phyloP scores from a whole-genome alignment of 2,113 vertebrate genomes.

The Symphodus melops region DNA sequence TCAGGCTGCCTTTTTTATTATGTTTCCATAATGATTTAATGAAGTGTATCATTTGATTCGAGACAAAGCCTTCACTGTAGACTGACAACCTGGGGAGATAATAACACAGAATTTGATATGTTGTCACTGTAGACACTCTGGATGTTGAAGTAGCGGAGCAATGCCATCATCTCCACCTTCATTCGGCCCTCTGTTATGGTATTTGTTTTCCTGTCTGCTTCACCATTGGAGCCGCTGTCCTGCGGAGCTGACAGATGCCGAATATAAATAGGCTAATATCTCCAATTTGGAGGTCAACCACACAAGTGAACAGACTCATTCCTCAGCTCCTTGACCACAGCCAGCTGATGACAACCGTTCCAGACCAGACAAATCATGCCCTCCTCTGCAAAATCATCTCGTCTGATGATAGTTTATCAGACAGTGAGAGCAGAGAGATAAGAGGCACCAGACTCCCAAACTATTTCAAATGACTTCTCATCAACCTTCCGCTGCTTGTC shows the following conservation, averaged over 20 bases:
- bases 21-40: background rate
- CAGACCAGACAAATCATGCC: constrained; percentile 59
- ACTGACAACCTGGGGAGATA: constrained; percentile 22
- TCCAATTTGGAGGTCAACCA: constrained; percentile 65
- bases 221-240: constrained; percentile 37
- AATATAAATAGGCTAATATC: constrained; percentile 70
- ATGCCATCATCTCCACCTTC: constrained; percentile 27
- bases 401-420: constrained; percentile 60
- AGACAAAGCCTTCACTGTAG: background rate
- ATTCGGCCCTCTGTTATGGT: constrained; percentile 41
- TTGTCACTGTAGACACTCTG: constrained; percentile 34
- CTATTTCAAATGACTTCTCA: constrained; percentile 33
- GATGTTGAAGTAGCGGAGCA: constrained; percentile 34
- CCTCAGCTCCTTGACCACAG: constrained; percentile 44
- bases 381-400: constrained; percentile 41
- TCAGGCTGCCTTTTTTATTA: background rate
- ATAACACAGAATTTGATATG: constrained; percentile 1
- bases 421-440: constrained; percentile 40
- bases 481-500: constrained; percentile 36
- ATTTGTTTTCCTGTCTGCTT: constrained; percentile 61
- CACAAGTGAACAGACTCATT: constrained; percentile 54
- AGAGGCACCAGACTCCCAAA: constrained; percentile 49
- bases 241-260: constrained; percentile 39
- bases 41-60: background rate
- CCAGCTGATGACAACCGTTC: constrained; percentile 49